A percentile compares a stretch with the other conserved stretches of the same genome.
Evolutionary conservation across 1,140 invertebrate species (phyloP).

Genomic region (Caenorhabditis remanei): DNA sequence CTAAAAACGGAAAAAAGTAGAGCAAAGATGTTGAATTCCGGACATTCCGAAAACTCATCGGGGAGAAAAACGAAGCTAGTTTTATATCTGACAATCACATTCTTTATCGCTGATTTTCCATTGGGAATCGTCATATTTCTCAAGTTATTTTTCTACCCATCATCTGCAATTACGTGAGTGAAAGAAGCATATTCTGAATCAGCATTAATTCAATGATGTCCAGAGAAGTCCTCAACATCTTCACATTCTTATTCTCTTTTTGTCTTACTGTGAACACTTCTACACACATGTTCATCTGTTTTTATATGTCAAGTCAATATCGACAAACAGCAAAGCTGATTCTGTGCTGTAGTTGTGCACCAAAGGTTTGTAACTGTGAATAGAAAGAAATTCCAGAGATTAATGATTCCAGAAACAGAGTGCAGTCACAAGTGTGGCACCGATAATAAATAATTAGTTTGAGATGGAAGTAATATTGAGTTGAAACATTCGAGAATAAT

Average conservation of each 20-base stretch:
- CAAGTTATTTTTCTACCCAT: not conserved
- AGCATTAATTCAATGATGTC: not conserved
- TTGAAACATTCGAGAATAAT: no score
- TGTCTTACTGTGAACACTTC: not conserved
- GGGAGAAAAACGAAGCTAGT: conserved; percentile 2
- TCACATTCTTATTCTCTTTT: not conserved
- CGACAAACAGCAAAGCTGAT: not conserved
- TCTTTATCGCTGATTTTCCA: conserved; percentile 12
- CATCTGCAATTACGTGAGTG: not conserved
- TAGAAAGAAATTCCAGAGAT: no score
- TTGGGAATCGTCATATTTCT: not conserved
- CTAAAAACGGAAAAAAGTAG: not conserved
- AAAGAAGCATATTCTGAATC: not conserved
- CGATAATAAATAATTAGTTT: no score
- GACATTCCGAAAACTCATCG: not conserved
- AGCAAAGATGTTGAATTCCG: not conserved
- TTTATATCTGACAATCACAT: not conserved
- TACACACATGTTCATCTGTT: not conserved
- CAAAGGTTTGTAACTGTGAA: no score
- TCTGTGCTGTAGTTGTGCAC: not conserved
- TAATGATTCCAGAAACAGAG: no score
- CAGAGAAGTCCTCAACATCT: not conserved
- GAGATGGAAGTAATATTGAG: no score
- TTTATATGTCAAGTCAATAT: not conserved
- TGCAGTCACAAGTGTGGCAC: no score